phyloP scores from a whole-genome alignment of 2,113 vertebrate species.

The Perccottus glenii region DNA sequence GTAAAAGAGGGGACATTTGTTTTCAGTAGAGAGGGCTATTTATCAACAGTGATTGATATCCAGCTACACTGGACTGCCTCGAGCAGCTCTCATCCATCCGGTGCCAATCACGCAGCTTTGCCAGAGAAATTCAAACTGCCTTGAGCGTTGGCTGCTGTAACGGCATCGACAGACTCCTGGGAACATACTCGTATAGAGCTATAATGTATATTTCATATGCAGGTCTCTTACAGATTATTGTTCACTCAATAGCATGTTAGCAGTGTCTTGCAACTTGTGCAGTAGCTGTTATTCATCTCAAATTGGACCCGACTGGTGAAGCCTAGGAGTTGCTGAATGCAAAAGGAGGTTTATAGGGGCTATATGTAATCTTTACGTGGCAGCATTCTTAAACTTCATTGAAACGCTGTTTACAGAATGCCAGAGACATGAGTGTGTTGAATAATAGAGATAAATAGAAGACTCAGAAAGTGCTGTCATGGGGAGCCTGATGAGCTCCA shows the following conservation, averaged over 20 bases:
- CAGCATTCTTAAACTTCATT: no score
- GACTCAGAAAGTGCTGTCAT: no score
- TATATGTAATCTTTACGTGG: neutral
- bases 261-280: neutral
- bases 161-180: conserved; percentile 14
- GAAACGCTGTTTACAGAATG: no score
- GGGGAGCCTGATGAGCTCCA: no score
- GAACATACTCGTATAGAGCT: neutral
- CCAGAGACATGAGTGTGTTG: no score
- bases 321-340: neutral
- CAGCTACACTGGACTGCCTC: conserved; percentile 61
- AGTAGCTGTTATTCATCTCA: neutral
- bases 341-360: neutral
- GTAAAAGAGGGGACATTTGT: conserved; percentile 64
- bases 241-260: conserved; percentile 7
- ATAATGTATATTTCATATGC: neutral
- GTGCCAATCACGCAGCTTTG: conserved; percentile 64
- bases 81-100: conserved; percentile 58
- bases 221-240: neutral
- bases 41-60: conserved; percentile 71
- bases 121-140: conserved; percentile 54
- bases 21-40: conserved; percentile 63
- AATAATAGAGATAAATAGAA: no score
- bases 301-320: neutral
- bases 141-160: conserved; percentile 21